Percentiles rank a stretch among this genome's conserved stretches.
phyloP scores from a whole-genome alignment of 2,888 invertebrate species.

The Melolontha melolontha region DNA sequence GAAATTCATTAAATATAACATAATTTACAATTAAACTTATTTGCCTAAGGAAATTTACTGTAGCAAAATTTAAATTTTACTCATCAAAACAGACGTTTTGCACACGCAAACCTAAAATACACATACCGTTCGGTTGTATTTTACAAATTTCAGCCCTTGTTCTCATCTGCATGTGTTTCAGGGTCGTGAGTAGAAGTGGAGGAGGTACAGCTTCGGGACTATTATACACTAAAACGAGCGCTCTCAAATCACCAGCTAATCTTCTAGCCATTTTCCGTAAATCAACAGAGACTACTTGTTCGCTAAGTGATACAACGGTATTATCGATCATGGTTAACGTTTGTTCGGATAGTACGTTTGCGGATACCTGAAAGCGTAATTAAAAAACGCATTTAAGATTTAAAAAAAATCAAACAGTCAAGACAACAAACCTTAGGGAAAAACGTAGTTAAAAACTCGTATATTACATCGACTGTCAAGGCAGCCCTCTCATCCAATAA shows the following conservation, averaged over 20 bases:
- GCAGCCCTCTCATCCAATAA: conserved; percentile 88
- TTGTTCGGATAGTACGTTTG: conserved; percentile 72
- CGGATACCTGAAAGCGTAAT: conserved; percentile 66
- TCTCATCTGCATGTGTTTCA: conserved; percentile 59
- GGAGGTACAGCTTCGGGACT: conserved; percentile 62
- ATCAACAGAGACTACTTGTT: conserved; percentile 68
- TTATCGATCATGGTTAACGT: conserved; percentile 73
- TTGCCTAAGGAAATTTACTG: too few relatives aligned
- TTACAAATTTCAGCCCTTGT: conserved; percentile 58
- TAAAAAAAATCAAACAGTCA: too few relatives aligned
- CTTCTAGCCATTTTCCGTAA: conserved; percentile 67
- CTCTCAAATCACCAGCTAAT: conserved; percentile 70
- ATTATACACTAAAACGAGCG: conserved; percentile 71
- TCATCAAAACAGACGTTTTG: neutral
- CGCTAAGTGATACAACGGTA: conserved; percentile 71
- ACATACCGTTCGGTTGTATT: conserved; percentile 56
- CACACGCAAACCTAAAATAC: neutral
- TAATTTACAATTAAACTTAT: too few relatives aligned
- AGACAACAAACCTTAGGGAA: conserved; percentile 81
- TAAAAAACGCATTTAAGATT: too few relatives aligned
- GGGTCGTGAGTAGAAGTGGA: conserved; percentile 57
- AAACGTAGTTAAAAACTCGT: conserved; percentile 88
- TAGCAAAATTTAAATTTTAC: conserved; percentile 10
- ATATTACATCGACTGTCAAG: conserved; percentile 85
- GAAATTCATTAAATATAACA: too few relatives aligned